Conservation (phyloP, 1,140 invertebrate genomes). For the Cydia amplana region DNA sequence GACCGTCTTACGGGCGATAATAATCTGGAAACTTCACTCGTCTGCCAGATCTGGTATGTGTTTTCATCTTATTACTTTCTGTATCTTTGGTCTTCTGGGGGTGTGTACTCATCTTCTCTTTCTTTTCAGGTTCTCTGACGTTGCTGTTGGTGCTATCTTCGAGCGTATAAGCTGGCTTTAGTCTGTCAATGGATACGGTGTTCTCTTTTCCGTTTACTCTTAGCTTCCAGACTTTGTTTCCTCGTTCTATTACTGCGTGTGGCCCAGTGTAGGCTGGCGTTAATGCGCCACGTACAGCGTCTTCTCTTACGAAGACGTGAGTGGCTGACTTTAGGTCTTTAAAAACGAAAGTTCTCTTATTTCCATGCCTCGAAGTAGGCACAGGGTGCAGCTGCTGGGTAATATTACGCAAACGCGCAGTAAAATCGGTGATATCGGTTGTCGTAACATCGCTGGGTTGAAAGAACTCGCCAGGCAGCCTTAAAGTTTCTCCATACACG, state of each 20-base stretch:
- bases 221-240: slow-evolving; percentile 31
- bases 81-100: too few relatives aligned
- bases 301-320: neutral
- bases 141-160: too few relatives aligned
- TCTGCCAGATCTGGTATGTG: slow-evolving; percentile 19
- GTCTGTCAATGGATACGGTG: slow-evolving; percentile 36
- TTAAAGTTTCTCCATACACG: too few relatives aligned
- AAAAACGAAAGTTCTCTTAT: neutral
- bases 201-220: slow-evolving; percentile 17
- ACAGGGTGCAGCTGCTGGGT: slow-evolving; percentile 31
- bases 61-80: too few relatives aligned
- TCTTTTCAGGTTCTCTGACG: too few relatives aligned
- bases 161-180: neutral
- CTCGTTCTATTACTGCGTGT: slow-evolving; percentile 1
- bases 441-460: slow-evolving; percentile 15
- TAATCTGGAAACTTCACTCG: slow-evolving; percentile 28
- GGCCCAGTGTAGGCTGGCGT: slow-evolving; percentile 15
- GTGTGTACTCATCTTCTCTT: too few relatives aligned
- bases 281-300: neutral
- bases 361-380: slow-evolving; percentile 13
- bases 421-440: slow-evolving; percentile 29
- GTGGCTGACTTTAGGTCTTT: neutral
- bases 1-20: slow-evolving; percentile 31
- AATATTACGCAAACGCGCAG: slow-evolving; percentile 22
- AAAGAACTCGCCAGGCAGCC: neutral